Evolutionary conservation across 35 echinoderm and acorn worm species (phyloP).

Genomic region (Chiridota heheva): DNA sequence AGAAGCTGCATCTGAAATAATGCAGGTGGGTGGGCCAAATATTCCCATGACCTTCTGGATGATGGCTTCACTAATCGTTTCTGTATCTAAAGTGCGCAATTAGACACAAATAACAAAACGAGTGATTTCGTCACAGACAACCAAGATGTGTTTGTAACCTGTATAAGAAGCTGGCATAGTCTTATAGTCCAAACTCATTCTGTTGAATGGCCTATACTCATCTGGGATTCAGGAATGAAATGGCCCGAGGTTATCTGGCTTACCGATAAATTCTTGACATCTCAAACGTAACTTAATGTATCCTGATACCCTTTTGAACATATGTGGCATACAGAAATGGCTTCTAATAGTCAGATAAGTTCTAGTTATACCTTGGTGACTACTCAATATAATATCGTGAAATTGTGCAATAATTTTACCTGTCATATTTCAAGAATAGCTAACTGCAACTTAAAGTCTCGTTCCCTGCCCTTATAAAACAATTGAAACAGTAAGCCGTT

Average conservation of each 20-base stretch:
- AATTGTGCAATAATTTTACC: no score
- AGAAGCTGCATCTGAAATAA: slow-evolving; percentile 42
- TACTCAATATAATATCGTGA: no score
- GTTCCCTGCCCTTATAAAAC: no score
- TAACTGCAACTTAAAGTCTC: no score
- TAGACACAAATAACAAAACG: slow-evolving; percentile 48
- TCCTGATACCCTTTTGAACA: no score
- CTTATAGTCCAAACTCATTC: slow-evolving; percentile 45
- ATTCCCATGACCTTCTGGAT: slow-evolving; percentile 56
- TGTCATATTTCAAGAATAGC: no score
- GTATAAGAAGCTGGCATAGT: slow-evolving; percentile 37
- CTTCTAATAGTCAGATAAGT: no score
- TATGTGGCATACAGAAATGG: no score
- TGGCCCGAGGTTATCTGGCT: slow-evolving; percentile 30
- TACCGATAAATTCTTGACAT: slow-evolving; percentile 51
- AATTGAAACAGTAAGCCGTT: no score
- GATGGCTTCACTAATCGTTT: slow-evolving; percentile 24
- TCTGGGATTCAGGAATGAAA: slow-evolving; percentile 43
- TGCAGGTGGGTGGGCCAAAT: slow-evolving; percentile 43
- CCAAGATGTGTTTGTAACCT: slow-evolving; percentile 51
- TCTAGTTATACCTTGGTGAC: no score
- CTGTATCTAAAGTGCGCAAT: slow-evolving; percentile 18
- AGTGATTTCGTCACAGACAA: slow-evolving; percentile 39
- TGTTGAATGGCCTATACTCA: slow-evolving; percentile 32
- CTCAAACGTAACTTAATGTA: slow-evolving; percentile 6